phyloP scores from a whole-genome alignment of 2,888 invertebrate genomes.

The Myopa testacea region DNA sequence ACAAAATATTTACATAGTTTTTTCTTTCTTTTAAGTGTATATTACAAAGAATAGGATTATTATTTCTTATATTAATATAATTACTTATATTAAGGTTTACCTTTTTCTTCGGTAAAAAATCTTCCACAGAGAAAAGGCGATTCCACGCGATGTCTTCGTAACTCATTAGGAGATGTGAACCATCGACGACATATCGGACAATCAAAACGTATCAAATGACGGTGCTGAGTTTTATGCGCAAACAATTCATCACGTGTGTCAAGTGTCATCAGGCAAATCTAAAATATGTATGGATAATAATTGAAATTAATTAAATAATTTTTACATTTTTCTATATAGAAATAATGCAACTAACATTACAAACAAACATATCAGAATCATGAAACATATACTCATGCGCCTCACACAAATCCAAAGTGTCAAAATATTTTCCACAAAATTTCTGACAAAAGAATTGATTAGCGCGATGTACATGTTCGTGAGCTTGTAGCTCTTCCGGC shows the following conservation, averaged over 20 bases:
- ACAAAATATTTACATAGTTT: too few relatives aligned
- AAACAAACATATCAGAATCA: slow-evolving; percentile 60
- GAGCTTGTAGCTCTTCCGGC: slow-evolving; percentile 57
- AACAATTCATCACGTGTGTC: slow-evolving; percentile 57
- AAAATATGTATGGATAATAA: slow-evolving; percentile 16
- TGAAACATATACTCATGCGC: slow-evolving; percentile 62
- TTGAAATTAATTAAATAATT: not conserved
- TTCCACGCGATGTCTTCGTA: slow-evolving; percentile 60
- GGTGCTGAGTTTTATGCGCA: slow-evolving; percentile 58
- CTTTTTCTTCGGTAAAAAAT: slow-evolving; percentile 52
- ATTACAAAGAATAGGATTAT: too few relatives aligned
- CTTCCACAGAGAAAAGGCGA: slow-evolving; percentile 63
- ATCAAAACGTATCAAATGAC: slow-evolving; percentile 61
- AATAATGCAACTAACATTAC: slow-evolving; percentile 57
- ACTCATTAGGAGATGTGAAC: slow-evolving; percentile 59
- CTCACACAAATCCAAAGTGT: slow-evolving; percentile 61
- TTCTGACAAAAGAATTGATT: slow-evolving; percentile 63
- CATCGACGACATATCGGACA: slow-evolving; percentile 62
- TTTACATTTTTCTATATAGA: not conserved
- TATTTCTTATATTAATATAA: not conserved
- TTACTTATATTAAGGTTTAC: slow-evolving; percentile 26
- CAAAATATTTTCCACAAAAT: slow-evolving; percentile 62
- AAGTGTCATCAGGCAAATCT: slow-evolving; percentile 59
- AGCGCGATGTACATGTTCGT: slow-evolving; percentile 57
- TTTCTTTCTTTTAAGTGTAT: too few relatives aligned